phyloP scores from a whole-genome alignment of 2,888 invertebrate species.

The Thecophora atra region DNA sequence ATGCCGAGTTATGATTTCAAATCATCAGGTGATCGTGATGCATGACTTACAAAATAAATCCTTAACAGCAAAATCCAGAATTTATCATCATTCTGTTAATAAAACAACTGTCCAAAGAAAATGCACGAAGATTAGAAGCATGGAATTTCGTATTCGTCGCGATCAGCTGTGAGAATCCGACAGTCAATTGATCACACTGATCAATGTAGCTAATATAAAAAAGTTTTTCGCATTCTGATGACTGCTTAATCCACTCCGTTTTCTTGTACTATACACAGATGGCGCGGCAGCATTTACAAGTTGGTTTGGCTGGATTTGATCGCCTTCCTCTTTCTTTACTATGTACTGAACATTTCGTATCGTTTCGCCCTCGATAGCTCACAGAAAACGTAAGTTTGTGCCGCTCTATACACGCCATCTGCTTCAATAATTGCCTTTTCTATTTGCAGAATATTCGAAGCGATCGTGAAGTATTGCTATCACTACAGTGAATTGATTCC shows the following conservation, averaged over 20 bases:
- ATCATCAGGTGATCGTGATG: too few relatives aligned
- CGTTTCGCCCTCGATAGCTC: conserved; percentile 74
- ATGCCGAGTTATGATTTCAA: too few relatives aligned
- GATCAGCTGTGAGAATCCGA: too few relatives aligned
- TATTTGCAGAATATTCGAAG: conserved; percentile 78
- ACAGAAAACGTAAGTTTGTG: conserved; percentile 73
- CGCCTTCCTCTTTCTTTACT: conserved; percentile 81
- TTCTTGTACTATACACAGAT: conserved; percentile 72
- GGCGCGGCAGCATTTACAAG: conserved; percentile 95
- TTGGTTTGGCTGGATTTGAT: conserved; percentile 89
- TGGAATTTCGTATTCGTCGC: too few relatives aligned
- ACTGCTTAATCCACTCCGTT: neutral
- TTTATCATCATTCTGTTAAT: too few relatives aligned
- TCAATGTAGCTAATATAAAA: too few relatives aligned
- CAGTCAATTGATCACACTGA: too few relatives aligned
- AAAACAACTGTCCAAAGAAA: too few relatives aligned
- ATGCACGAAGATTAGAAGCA: too few relatives aligned
- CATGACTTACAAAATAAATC: too few relatives aligned
- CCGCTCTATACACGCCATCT: neutral
- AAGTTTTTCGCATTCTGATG: neutral
- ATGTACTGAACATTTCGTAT: conserved; percentile 80
- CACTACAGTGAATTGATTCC: conserved; percentile 89
- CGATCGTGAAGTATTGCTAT: conserved; percentile 84
- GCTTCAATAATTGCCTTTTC: neutral
- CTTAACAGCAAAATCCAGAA: too few relatives aligned